Conservation (phyloP, 2,113 vertebrate species). For the Aptenodytes forsteri region DNA sequence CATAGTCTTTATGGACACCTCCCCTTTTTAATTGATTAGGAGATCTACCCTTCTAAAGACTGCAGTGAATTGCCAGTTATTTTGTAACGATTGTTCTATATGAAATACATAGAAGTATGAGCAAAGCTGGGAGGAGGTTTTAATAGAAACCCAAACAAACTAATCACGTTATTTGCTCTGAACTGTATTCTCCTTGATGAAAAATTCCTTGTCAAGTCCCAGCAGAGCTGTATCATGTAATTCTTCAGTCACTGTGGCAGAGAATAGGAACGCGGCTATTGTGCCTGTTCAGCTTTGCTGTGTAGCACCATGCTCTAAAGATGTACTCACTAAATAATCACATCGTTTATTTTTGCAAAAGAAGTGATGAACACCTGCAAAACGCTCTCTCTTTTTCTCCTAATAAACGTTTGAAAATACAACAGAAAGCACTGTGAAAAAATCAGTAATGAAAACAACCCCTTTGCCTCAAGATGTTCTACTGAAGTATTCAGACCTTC, state of each 20-base stretch:
- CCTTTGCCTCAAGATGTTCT: not conserved
- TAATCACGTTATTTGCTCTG: not conserved
- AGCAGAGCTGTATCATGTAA: not conserved
- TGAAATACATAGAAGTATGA: not conserved
- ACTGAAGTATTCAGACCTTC: not conserved
- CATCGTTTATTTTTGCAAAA: not conserved
- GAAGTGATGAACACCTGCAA: not conserved
- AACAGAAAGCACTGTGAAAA: conserved; percentile 10
- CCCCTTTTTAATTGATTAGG: not conserved
- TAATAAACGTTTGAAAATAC: not conserved
- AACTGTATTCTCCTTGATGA: not conserved
- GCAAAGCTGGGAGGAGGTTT: not conserved
- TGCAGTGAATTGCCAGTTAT: not conserved
- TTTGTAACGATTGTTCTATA: not conserved
- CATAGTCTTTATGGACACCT: not conserved
- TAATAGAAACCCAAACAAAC: not conserved
- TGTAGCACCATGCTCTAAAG: not conserved
- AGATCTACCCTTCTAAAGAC: not conserved
- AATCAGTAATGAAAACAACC: not conserved
- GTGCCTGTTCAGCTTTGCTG: not conserved
- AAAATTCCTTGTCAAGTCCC: not conserved
- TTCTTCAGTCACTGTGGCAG: not conserved
- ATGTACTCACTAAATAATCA: not conserved
- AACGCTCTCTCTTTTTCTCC: not conserved
- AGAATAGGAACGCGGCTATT: not conserved